Evolutionary conservation across 2,113 vertebrate species (phyloP).

Genomic region (Hymenochirus boettgeri): DNA sequence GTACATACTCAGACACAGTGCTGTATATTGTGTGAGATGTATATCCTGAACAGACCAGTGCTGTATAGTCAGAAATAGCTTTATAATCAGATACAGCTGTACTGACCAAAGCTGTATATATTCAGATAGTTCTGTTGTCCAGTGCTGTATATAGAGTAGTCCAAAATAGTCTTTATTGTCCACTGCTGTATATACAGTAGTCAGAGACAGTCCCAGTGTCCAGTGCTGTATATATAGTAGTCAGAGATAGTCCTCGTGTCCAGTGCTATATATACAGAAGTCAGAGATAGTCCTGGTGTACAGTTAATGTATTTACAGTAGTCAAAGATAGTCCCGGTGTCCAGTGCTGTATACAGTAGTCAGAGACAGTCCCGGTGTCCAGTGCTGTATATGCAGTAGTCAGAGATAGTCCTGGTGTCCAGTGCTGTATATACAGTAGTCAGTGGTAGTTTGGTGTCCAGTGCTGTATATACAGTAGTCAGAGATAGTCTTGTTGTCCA

Average conservation of each 20-base stretch:
- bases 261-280: slow-evolving; percentile 10
- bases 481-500: slow-evolving; percentile 9
- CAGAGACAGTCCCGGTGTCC: slow-evolving; percentile 5
- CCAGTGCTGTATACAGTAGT: background rate
- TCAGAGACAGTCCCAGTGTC: background rate
- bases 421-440: background rate
- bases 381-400: background rate
- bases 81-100: background rate
- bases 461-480: background rate
- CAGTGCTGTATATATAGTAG: background rate
- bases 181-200: background rate
- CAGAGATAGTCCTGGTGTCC: background rate
- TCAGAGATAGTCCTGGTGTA: slow-evolving; percentile 1
- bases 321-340: slow-evolving; percentile 2
- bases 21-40: background rate
- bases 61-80: slow-evolving; percentile 4
- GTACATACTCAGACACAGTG: background rate
- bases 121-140: background rate
- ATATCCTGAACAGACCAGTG: slow-evolving; percentile 1
- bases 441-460: slow-evolving; percentile 5
- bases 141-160: background rate
- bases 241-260: background rate
- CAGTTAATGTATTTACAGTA: slow-evolving; percentile 14
- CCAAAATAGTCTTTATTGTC: background rate
- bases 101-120: background rate